Base-by-base conservation (phyloP, 2,797 vertebrate genomes). In the Okamejei kenojei region DNA sequence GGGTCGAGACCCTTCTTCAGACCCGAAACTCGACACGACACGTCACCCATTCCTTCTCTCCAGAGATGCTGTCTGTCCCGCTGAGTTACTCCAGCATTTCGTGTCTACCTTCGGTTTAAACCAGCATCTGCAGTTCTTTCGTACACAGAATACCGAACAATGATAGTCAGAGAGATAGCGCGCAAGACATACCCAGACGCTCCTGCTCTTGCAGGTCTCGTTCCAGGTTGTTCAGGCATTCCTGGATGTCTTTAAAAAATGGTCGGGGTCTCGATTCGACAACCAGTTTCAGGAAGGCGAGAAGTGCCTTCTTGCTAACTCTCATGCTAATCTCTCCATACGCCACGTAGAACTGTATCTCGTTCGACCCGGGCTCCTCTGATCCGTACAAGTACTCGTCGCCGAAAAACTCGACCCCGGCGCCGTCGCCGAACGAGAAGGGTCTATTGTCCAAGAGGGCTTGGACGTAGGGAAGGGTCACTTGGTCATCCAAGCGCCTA, bases 271-370 rank as follows among this genome's bases (percentile, higher is more conserved):
- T 86, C 29, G 82, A 86, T 17, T 86, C 82, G 13, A 86, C n/a
- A 61, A 86, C 61, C 58, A 86, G 82, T 63, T 86, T 86, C 54
- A 86, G 61, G 61, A 86, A 65, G 17, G 5, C 29, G n/a, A 86
- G 15, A 63, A 86, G 82, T 3, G 58, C 29, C 29, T 8, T 61
- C 58, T 86, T 86, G 58, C 58, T n/a, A 54, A 54, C 71, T 54
- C 29, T 93, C 71, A 54, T 77, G 29, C 68, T 58, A 17, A 93
- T 93, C 74, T 93, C 90, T 3, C 90, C 90, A 10, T 93, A 77
- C 26, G 71, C 90, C 90, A 35, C 90, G 17, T 93, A 93, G 71
- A 93, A 93, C 35, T 93, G 90, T 5, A 93, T 29, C 90, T 93
- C 90, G 26, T 93, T 93, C 1, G 90, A 93, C 45, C 90, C 90